A percentile compares a stretch with the other conserved stretches of the same genome.
phyloP scores from a whole-genome alignment of 2,888 invertebrate genomes.

The Phlogophora meticulosa region DNA sequence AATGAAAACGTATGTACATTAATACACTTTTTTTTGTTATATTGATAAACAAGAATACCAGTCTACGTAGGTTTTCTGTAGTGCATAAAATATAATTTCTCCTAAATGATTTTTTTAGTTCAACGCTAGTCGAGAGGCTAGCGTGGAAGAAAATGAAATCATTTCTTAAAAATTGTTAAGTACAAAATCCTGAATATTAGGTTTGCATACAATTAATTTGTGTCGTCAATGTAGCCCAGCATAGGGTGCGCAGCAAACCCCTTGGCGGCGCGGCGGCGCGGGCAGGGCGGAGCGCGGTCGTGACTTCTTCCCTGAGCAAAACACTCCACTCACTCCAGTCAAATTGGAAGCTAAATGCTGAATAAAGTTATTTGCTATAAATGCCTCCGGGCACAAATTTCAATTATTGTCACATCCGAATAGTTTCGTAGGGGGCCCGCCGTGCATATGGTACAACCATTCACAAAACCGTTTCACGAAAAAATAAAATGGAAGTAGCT shows the following conservation, averaged over 20 bases:
- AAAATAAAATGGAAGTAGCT: not conserved
- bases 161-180: too few species aligned
- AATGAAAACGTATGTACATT: too few species aligned
- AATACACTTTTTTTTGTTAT: too few species aligned
- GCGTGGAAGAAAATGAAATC: too few species aligned
- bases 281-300: conserved; percentile 49
- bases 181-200: not conserved
- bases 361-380: conserved; percentile 91
- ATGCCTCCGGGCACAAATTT: conserved; percentile 91
- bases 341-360: conserved; percentile 89
- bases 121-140: too few species aligned
- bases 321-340: conserved; percentile 80
- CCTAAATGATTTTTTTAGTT: too few species aligned
- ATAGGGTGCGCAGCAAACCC: conserved; percentile 21
- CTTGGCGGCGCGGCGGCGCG: too few species aligned
- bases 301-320: conserved; percentile 75
- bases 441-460: conserved; percentile 72
- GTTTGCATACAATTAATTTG: conserved; percentile 9
- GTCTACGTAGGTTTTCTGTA: too few species aligned
- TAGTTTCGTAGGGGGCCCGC: conserved; percentile 85
- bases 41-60: too few species aligned
- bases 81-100: too few species aligned
- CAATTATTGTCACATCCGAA: conserved; percentile 91
- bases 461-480: conserved; percentile 39
- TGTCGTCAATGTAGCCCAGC: conserved; percentile 9